Conservation (phyloP, 2,113 vertebrate genomes). For the Sinocyclocheilus rhinocerous region DNA sequence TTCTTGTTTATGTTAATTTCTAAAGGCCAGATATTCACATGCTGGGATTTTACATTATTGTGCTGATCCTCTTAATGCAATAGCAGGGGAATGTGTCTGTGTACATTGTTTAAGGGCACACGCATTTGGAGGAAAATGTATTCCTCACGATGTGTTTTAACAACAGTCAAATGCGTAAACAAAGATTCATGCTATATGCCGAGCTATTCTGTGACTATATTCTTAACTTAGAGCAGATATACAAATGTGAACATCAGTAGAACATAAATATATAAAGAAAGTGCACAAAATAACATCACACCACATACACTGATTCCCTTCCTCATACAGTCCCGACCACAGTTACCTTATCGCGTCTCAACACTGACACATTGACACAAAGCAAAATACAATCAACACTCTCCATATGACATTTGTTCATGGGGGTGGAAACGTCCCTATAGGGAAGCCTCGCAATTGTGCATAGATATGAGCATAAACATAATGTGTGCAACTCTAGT, state of each 20-base stretch:
- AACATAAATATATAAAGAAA: not conserved
- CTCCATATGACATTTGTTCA: constrained; percentile 33
- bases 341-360: not conserved
- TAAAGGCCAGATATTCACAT: constrained; percentile 9
- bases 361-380: constrained; percentile 43
- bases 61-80: constrained; percentile 16
- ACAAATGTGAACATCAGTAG: not conserved
- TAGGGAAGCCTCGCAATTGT: constrained; percentile 44
- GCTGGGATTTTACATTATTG: not conserved
- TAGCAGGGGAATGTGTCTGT: not conserved
- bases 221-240: not conserved
- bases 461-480: constrained; percentile 49
- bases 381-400: not conserved
- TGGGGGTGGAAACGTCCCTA: constrained; percentile 50
- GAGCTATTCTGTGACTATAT: not conserved
- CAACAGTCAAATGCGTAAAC: not conserved
- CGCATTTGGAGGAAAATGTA: not conserved
- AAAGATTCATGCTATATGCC: not conserved
- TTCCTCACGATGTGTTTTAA: not conserved
- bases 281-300: constrained; percentile 1
- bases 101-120: not conserved
- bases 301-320: constrained; percentile 8
- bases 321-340: not conserved
- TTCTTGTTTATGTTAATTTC: constrained; percentile 40
- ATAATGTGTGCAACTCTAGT: constrained; percentile 8